Percentiles rank a stretch among this genome's conserved stretches.
Evolutionary conservation across 2,797 vertebrate species (phyloP).

Genomic region (Sarcoramphus papa): DNA sequence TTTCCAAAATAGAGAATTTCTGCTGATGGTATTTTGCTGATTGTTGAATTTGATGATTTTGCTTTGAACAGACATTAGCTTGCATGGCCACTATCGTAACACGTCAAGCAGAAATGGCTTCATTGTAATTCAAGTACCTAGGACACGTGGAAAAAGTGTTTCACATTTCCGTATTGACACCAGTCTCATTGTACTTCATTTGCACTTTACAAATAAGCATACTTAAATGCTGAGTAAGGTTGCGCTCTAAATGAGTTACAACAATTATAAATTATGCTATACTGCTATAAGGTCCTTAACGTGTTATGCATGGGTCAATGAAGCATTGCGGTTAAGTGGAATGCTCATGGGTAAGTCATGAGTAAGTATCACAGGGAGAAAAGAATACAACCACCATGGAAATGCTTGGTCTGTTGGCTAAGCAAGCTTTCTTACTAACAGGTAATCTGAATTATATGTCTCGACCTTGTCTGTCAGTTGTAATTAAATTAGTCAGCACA

Average conservation of each 20-base stretch:
- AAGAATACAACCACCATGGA: background rate
- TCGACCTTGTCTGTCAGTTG: background rate
- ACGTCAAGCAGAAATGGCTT: background rate
- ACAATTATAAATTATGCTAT: background rate
- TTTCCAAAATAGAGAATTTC: background rate
- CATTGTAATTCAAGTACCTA: background rate
- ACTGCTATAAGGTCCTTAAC: fast-evolving
- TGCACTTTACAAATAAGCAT: background rate
- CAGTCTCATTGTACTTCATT: background rate
- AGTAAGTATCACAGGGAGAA: background rate
- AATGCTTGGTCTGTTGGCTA: background rate
- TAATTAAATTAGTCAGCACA: background rate
- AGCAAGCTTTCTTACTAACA: background rate
- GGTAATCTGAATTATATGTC: background rate
- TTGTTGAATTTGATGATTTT: background rate
- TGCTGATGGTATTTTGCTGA: background rate
- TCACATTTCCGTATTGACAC: background rate
- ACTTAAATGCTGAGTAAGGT: background rate
- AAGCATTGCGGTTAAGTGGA: background rate
- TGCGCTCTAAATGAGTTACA: background rate
- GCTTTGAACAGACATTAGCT: background rate
- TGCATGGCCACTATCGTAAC: background rate
- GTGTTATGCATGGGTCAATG: background rate
- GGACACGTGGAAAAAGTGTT: background rate
- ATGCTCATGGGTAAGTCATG: background rate